These are phyloP conservation scores for Watsonalla binaria DNA, from an alignment of 2,888 invertebrate species.

Conservation along the genomic window DNA sequence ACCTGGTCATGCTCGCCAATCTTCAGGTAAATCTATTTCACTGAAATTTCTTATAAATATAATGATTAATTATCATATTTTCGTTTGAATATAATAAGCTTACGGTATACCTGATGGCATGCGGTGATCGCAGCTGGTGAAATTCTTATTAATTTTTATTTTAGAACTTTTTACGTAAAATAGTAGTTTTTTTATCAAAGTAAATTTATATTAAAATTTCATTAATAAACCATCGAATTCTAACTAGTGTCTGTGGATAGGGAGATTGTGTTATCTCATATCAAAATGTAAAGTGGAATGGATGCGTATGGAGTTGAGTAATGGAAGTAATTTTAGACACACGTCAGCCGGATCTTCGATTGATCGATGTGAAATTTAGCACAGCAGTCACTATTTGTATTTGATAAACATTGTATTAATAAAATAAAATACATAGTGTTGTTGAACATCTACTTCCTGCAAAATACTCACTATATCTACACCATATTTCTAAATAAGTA, in stretches of 20 bases:
- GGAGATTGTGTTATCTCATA: no score
- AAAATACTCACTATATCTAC: neutral
- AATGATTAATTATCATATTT: neutral
- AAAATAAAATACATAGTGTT: neutral
- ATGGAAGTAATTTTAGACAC: neutral
- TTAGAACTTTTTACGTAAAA: no score
- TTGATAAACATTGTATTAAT: slow-evolving; percentile 10
- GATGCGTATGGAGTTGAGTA: neutral
- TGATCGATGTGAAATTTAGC: slow-evolving; percentile 23
- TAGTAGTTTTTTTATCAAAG: no score
- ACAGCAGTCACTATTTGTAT: slow-evolving; percentile 15
- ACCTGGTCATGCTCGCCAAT: slow-evolving; percentile 35
- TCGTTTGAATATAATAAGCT: no score
- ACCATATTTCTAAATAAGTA: neutral
- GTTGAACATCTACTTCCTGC: slow-evolving; percentile 13
- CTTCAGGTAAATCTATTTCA: slow-evolving; percentile 26
- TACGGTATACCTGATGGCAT: no score
- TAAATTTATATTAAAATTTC: no score
- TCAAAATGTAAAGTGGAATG: no score
- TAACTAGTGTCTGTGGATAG: no score
- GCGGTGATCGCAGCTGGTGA: no score
- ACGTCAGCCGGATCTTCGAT: slow-evolving; percentile 15
- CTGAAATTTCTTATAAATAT: neutral
- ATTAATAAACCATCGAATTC: no score
- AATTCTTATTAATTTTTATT: no score